A percentile compares a stretch with the other conserved stretches of the same genome.
phyloP scores from a whole-genome alignment of 2,113 vertebrate species.

The Spermophilus dauricus region DNA sequence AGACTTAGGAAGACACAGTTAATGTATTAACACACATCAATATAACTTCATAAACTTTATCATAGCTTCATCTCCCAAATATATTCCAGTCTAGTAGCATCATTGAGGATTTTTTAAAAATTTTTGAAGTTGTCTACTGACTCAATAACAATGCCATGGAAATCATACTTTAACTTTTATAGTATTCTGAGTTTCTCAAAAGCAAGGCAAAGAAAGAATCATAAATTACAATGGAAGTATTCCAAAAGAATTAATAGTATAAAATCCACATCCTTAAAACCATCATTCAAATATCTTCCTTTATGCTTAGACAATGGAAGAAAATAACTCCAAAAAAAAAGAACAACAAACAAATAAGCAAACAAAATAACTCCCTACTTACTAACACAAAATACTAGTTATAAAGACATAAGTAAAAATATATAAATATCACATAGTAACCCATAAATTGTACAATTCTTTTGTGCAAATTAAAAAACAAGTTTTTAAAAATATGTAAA shows the following conservation, averaged over 20 bases:
- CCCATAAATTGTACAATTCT: not conserved
- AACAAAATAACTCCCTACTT: not conserved
- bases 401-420: not conserved
- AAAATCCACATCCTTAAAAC: conserved; percentile 49
- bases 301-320: conserved; percentile 1
- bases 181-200: conserved; percentile 43
- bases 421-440: not conserved
- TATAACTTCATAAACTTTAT: not conserved
- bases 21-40: not conserved
- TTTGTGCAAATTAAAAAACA: not conserved
- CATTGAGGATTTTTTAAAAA: conserved; percentile 1
- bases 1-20: not conserved
- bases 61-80: not conserved
- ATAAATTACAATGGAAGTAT: conserved; percentile 41
- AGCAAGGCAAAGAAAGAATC: not conserved
- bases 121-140: not conserved
- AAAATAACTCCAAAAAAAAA: not conserved
- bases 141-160: not conserved
- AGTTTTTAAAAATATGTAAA: not conserved
- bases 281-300: conserved; percentile 5
- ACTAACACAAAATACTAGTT: not conserved
- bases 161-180: not conserved
- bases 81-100: not conserved
- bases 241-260: conserved; percentile 26
- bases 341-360: not conserved